Conservation (phyloP, 2,888 invertebrate genomes). For the Callinectes sapidus region DNA sequence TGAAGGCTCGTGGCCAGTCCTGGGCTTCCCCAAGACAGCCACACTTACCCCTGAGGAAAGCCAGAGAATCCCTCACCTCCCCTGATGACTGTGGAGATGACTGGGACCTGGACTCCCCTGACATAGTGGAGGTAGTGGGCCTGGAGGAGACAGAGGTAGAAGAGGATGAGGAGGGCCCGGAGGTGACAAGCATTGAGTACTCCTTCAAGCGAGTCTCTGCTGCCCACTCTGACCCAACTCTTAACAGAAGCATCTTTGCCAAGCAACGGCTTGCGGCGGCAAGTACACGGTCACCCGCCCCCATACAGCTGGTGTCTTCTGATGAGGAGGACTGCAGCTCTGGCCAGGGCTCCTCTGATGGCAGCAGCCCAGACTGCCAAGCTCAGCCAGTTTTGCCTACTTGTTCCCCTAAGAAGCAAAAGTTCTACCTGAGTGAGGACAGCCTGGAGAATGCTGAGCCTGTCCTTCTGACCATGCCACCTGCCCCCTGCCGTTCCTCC, state of each 20-base stretch:
- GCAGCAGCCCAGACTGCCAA: slow-evolving; percentile 46
- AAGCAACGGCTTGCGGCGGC: slow-evolving; percentile 7
- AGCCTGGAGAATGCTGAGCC: slow-evolving; percentile 60
- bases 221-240: slow-evolving; percentile 66
- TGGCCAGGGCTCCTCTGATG: slow-evolving; percentile 50
- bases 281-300: slow-evolving; percentile 11
- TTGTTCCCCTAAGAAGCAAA: not conserved
- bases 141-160: slow-evolving; percentile 61
- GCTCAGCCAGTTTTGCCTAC: not conserved
- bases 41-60: not conserved
- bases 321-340: slow-evolving; percentile 61
- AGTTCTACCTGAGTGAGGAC: slow-evolving; percentile 66
- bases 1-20: not conserved
- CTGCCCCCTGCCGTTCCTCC: not conserved
- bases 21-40: not conserved
- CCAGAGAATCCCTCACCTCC: slow-evolving; percentile 45
- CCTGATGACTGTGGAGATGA: slow-evolving; percentile 59
- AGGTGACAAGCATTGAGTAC: slow-evolving; percentile 63
- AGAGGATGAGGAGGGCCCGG: slow-evolving; percentile 64
- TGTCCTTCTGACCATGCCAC: slow-evolving; percentile 22
- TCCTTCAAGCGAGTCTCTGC: slow-evolving; percentile 55
- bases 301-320: slow-evolving; percentile 63
- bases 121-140: slow-evolving; percentile 60
- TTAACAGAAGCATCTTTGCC: slow-evolving; percentile 66
- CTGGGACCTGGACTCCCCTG: slow-evolving; percentile 64